Percentiles rank a stretch among this genome's conserved stretches.
Conservation (phyloP, 2,888 invertebrate species). For the Gari tellinella region DNA sequence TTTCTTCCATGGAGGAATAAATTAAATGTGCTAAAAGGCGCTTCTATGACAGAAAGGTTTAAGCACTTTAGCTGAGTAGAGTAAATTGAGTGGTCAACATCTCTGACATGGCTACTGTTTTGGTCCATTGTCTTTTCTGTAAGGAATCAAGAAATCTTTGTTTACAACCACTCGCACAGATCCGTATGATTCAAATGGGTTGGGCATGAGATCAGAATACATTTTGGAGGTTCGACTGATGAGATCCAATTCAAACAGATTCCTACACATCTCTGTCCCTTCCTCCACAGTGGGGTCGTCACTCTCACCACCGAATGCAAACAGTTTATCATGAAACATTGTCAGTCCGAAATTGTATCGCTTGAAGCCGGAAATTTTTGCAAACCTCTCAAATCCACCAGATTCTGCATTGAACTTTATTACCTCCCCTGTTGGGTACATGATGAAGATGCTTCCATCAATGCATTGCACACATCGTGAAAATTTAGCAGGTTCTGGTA, state of each 20-base stretch:
- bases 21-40: too few species aligned
- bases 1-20: too few species aligned
- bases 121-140: conserved; percentile 52
- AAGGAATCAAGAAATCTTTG: conserved; percentile 53
- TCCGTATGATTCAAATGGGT: conserved; percentile 62
- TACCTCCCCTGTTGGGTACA: conserved; percentile 65
- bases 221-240: conserved; percentile 34
- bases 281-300: conserved; percentile 65
- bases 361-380: conserved; percentile 61
- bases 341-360: conserved; percentile 65
- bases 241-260: conserved; percentile 48
- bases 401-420: conserved; percentile 57
- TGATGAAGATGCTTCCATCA: conserved; percentile 54
- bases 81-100: too few species aligned
- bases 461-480: conserved; percentile 56
- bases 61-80: too few species aligned
- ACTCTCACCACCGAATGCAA: conserved; percentile 63
- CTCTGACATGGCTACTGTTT: too few species aligned
- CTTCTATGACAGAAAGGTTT: too few species aligned
- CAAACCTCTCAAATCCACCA: conserved; percentile 45
- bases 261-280: conserved; percentile 62
- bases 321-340: conserved; percentile 54
- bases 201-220: conserved; percentile 59
- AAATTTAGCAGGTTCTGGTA: conserved; percentile 61
- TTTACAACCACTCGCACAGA: conserved; percentile 57